Base-by-base conservation (phyloP, 2,113 vertebrate genomes). In the Oreochromis niloticus region DNA sequence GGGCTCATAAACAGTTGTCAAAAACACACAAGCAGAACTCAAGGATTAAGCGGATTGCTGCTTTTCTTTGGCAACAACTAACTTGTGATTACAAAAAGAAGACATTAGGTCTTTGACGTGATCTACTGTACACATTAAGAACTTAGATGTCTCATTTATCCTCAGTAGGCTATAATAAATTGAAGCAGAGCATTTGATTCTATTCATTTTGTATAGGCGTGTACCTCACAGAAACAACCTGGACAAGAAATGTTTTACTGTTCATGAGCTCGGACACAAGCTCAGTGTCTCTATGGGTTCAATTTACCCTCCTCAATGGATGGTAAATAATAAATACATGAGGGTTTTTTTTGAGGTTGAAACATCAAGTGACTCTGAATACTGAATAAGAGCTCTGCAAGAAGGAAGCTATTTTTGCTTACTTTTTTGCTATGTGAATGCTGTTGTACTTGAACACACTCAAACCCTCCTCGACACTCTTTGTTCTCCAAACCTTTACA, bases 321-420 rank as follows among this genome's bases (percentile, higher is more conserved):
- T 48, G 87, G 93, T 43, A 94, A 95, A 94, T 85, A 95, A 92
- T 93, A 93, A 92, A 93, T 55, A 83, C 90, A 80, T 55, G 78
- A 4, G 2, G 34, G 6, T 0, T 56, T 75, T 75, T 91, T 86
- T 89, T 80, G 16, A 90, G 81, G 89, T 82, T 82, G 87, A 88
- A 94, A 94, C 78, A 84, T 84, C 84, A 88, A 88, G 73, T 73
- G 39, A 75, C 87, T 85, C 59, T 90, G 89, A 93, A 93, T 92
- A 92, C 90, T 94, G 90, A 93, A 91, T 84, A 87, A 86, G 46
- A 56, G 73, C 54, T 79, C 61, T 17, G 32, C 5, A 7, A 75
- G 54, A 78, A 17, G 52, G 63, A 66, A 75, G 34, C 75, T 89
- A 83, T 92, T 92, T 92, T 71, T 48, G 41, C 19, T 39, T 48